These are phyloP conservation scores for Drosophila helvetica DNA, from an alignment of 2,888 invertebrate genomes.

Conservation along the genomic window DNA sequence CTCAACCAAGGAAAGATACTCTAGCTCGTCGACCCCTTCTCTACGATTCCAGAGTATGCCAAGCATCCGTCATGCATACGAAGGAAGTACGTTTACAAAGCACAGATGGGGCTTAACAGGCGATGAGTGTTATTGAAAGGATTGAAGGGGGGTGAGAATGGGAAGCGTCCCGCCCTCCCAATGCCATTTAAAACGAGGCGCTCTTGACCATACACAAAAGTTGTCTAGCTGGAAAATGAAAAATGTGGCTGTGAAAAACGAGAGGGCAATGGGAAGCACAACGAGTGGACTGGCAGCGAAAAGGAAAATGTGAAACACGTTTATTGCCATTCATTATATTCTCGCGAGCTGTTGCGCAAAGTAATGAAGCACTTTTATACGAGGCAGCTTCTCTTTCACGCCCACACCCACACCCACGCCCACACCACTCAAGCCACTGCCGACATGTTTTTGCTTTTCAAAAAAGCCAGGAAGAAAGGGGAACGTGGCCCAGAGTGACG, in stretches of 20 bases:
- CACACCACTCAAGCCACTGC: not conserved
- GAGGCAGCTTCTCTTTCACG: conserved; percentile 50
- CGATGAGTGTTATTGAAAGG: conserved; percentile 34
- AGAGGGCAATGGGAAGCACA: not conserved
- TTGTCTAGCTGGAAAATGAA: conserved; percentile 46
- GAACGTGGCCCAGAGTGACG: conserved; percentile 37
- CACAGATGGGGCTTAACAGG: conserved; percentile 4
- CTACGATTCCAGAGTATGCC: not conserved
- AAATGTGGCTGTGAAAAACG: conserved; percentile 44
- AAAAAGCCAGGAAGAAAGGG: conserved; percentile 37
- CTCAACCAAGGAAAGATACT: too few species aligned
- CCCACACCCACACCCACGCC: not conserved
- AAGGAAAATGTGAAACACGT: conserved; percentile 78
- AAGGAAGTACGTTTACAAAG: conserved; percentile 1
- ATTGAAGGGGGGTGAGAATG: conserved; percentile 32
- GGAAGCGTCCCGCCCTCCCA: not conserved
- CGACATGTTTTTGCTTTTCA: conserved; percentile 51
- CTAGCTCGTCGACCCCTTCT: not conserved
- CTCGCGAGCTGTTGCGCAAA: conserved; percentile 80
- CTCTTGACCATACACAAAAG: conserved; percentile 47
- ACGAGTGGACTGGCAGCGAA: conserved; percentile 31
- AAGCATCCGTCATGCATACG: conserved; percentile 17
- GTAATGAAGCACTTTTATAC: conserved; percentile 75
- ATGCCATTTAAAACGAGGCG: conserved; percentile 38
- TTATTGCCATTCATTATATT: conserved; percentile 80